Base-by-base conservation (phyloP, 2,888 invertebrate genomes). In the Epinotia nisella region DNA sequence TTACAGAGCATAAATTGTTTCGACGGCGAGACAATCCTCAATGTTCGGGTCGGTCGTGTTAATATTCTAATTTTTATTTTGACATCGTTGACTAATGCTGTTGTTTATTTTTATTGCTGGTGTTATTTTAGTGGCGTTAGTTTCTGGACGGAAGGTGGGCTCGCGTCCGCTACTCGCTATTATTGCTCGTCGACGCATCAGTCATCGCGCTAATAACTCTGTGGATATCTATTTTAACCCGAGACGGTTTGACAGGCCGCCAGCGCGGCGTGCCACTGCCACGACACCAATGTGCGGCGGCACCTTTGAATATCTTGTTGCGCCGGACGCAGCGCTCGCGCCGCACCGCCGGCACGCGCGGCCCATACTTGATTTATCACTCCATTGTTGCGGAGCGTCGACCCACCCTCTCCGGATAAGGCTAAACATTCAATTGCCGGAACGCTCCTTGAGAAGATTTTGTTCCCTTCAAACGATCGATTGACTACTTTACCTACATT, bases 291-390 rank as follows among this genome's bases (percentile, higher is more conserved):
- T 67, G n/a, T 53, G 83, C 90, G 89, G 83, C 90, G 89, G 90
- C 83, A 81, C 85, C 88, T 92, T 92, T 91, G 88, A 85, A 83
- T 84, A 84, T 85, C 82, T 85, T 85, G 84, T 83, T 82, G 82
- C 81, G 79, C 83, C 87, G 86, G 86, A 88, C 85, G 85, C 82
- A 77, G 73, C 78, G 83, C 82, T 79, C 83, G 77, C 81, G 81
- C 78, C 76, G 77, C 79, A 76, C 78, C 80, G 80, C 76, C 81
- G 87, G 91, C 91, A 92, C 91, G 90, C 91, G 92, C 90, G 87
- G 82, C 87, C 89, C 92, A 92, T 91, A 90, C 93, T 89, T 92
- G 93, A 93, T 93, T 93, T 93, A 93, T 92, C 90, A 90, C 90
- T 91, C 91, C 90, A 93, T 93, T 93, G 92, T 93, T 90, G 85